These are phyloP conservation scores for Azemiops feae DNA, from an alignment of 2,113 vertebrate species.

Conservation along the genomic window DNA sequence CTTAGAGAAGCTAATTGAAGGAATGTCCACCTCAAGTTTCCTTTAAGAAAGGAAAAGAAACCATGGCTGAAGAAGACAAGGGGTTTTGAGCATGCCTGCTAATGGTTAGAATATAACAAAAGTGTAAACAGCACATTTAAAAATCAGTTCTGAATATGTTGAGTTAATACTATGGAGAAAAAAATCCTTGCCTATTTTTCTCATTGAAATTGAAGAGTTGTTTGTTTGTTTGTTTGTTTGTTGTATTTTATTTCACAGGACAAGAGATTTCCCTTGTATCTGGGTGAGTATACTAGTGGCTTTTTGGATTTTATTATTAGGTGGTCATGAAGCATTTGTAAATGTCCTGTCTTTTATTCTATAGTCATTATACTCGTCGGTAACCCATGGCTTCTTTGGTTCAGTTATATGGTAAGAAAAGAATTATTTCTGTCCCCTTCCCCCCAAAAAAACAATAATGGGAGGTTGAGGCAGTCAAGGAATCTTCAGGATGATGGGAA, in stretches of 20 bases:
- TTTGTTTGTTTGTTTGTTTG: background rate
- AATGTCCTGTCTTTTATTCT: background rate
- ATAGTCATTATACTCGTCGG: background rate
- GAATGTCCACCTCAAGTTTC: background rate
- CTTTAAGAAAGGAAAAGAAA: background rate
- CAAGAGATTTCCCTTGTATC: background rate
- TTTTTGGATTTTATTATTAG: background rate
- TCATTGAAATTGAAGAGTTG: background rate
- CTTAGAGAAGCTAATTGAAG: background rate
- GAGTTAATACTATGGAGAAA: background rate
- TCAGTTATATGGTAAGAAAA: background rate
- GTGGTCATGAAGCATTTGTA: background rate
- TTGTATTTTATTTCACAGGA: background rate
- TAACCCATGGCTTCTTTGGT: background rate
- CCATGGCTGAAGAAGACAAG: background rate
- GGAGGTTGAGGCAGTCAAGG: background rate
- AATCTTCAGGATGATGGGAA: background rate
- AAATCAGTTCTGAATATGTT: background rate
- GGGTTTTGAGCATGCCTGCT: background rate
- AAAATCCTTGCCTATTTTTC: background rate
- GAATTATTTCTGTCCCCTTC: background rate
- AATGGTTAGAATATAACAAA: background rate
- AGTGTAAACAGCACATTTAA: background rate
- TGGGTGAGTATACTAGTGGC: background rate
- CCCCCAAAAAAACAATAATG: background rate